A percentile compares a stretch with the other conserved stretches of the same genome.
These are phyloP conservation scores for Ceyx erithaca DNA, from an alignment of 2,797 vertebrate species.

Conservation along the genomic window DNA sequence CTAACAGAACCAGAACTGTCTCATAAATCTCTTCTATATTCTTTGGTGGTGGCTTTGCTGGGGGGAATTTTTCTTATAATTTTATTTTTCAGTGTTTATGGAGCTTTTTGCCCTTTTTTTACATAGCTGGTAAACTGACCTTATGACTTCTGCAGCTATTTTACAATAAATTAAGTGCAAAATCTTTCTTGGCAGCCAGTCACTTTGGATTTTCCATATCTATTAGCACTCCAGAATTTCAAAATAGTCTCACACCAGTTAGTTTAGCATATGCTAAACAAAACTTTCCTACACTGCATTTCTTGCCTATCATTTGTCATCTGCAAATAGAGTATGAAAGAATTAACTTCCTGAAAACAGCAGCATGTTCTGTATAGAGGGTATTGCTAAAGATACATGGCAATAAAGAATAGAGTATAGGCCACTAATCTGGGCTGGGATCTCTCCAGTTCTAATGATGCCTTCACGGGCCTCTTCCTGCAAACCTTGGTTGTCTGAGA, in stretches of 20 bases:
- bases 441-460: not conserved
- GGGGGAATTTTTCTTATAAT: not conserved
- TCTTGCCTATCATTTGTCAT: conserved; percentile 10
- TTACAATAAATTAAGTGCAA: conserved; percentile 28
- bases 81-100: not conserved
- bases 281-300: not conserved
- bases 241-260: not conserved
- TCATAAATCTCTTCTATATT: not conserved
- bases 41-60: not conserved
- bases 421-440: not conserved
- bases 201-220: not conserved
- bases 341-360: not conserved
- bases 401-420: not conserved
- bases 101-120: not conserved
- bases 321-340: conserved; percentile 12
- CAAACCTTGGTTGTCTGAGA: not conserved
- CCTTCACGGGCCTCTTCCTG: not conserved
- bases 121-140: not conserved
- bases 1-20: not conserved
- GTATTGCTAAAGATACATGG: not conserved
- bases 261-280: not conserved
- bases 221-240: conserved; percentile 1
- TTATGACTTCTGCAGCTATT: conserved; percentile 4
- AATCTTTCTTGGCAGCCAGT: not conserved
- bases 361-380: not conserved